phyloP scores from a whole-genome alignment of 2,113 vertebrate genomes.

The Tringa solitaria region DNA sequence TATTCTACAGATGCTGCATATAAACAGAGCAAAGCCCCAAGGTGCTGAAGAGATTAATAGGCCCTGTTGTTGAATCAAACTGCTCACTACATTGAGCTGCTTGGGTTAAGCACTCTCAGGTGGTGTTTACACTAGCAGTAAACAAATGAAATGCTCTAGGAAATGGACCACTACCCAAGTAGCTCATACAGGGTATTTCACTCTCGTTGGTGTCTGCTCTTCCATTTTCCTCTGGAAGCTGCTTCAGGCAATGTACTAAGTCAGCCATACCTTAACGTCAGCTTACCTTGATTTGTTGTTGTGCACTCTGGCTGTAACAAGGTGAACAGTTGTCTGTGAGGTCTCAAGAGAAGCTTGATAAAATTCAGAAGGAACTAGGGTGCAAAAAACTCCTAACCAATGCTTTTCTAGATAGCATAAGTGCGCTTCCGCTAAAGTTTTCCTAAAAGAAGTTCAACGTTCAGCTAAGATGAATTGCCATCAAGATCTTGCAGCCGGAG shows the following conservation, averaged over 20 bases:
- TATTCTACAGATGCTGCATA: constrained; percentile 56
- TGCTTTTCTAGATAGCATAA: not conserved
- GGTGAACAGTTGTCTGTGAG: not conserved
- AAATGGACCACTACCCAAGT: constrained; percentile 11
- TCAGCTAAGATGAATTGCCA: not conserved
- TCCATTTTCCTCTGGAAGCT: not conserved
- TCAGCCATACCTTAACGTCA: not conserved
- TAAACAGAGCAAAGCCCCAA: constrained; percentile 52
- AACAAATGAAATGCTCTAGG: constrained; percentile 3
- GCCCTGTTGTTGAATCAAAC: constrained; percentile 55
- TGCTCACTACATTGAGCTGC: constrained; percentile 40
- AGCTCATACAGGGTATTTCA: not conserved
- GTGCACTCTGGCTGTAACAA: not conserved
- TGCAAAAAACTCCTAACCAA: not conserved
- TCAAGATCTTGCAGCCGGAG: not conserved
- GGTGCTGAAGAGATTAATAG: constrained; percentile 66
- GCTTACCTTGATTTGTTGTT: not conserved
- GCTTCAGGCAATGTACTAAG: not conserved
- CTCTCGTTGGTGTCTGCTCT: not conserved
- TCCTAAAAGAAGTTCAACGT: not conserved
- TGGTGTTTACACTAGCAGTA: constrained; percentile 45
- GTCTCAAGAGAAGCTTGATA: not conserved
- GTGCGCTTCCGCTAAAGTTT: not conserved
- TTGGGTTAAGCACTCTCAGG: constrained; percentile 48
- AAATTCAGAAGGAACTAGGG: not conserved